Percentiles rank a stretch among this genome's conserved stretches.
phyloP scores from a whole-genome alignment of 2,888 invertebrate genomes.

The Dasysyrphus tricinctus region DNA sequence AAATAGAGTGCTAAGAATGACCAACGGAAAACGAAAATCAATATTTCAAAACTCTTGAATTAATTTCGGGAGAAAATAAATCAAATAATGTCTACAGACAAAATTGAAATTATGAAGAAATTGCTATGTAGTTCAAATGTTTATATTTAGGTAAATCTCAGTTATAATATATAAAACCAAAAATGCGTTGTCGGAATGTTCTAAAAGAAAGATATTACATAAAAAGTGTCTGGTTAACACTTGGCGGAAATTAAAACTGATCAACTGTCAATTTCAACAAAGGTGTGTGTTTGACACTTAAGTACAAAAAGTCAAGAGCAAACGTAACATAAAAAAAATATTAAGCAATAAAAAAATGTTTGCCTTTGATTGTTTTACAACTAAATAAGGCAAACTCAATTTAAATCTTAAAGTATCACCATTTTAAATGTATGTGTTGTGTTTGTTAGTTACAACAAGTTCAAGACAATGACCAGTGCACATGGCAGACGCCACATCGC shows the following conservation, averaged over 20 bases:
- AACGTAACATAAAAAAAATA: not conserved
- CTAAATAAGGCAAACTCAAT: not conserved
- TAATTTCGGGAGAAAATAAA: too few species aligned
- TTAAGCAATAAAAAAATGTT: not conserved
- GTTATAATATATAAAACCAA: too few species aligned
- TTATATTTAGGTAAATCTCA: too few species aligned
- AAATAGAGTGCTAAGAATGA: too few species aligned
- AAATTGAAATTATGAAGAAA: too few species aligned
- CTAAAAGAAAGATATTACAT: too few species aligned
- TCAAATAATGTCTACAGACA: too few species aligned
- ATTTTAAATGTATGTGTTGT: not conserved
- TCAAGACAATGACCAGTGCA: not conserved
- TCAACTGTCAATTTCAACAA: not conserved
- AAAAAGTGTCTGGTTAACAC: too few species aligned
- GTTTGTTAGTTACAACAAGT: not conserved
- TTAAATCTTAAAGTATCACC: not conserved
- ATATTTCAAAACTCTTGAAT: too few species aligned
- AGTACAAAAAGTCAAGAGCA: not conserved
- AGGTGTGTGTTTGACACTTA: not conserved
- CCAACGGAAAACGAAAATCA: too few species aligned
- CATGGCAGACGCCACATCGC: not conserved
- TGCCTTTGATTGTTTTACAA: constrained; percentile 4
- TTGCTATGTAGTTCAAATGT: too few species aligned
- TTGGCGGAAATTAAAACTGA: not conserved
- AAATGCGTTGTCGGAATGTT: too few species aligned